A percentile compares a stretch with the other conserved stretches of the same genome.
Conservation (phyloP, 2,797 vertebrate genomes). For the Triplophysa bombifrons region DNA sequence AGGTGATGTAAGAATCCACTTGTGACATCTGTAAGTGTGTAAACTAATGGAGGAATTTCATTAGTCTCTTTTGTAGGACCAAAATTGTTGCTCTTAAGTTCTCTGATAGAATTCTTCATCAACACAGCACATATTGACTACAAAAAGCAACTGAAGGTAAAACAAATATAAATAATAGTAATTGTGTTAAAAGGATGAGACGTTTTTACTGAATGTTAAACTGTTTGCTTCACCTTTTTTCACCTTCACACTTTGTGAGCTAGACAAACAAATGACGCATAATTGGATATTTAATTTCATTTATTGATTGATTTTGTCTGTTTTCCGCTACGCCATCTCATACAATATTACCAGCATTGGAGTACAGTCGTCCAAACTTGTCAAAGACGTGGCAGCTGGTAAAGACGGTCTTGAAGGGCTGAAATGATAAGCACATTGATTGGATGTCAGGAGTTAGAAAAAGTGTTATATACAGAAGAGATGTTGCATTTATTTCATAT, state of each 20-base stretch:
- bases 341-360: constrained; percentile 74
- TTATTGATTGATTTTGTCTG: constrained; percentile 40
- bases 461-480: constrained; percentile 16
- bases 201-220: constrained; percentile 15
- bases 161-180: constrained; percentile 31
- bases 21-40: constrained; percentile 28
- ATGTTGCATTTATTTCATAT: constrained; percentile 14
- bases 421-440: constrained; percentile 57
- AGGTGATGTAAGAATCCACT: constrained; percentile 41
- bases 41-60: constrained; percentile 40
- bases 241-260: constrained; percentile 33
- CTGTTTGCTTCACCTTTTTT: constrained; percentile 35
- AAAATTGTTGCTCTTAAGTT: constrained; percentile 18
- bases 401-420: constrained; percentile 80
- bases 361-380: constrained; percentile 77
- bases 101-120: constrained; percentile 23
- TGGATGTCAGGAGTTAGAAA: constrained; percentile 29
- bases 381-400: constrained; percentile 76
- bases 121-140: constrained; percentile 23
- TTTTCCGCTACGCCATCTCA: constrained; percentile 58
- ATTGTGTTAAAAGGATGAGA: constrained; percentile 22
- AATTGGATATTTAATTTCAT: constrained; percentile 31
- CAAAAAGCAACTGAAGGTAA: constrained; percentile 29
- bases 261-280: constrained; percentile 44
- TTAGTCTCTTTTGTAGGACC: constrained; percentile 29